Conservation (phyloP, 2,797 vertebrate species). For the Tamandua tetradactyla region DNA sequence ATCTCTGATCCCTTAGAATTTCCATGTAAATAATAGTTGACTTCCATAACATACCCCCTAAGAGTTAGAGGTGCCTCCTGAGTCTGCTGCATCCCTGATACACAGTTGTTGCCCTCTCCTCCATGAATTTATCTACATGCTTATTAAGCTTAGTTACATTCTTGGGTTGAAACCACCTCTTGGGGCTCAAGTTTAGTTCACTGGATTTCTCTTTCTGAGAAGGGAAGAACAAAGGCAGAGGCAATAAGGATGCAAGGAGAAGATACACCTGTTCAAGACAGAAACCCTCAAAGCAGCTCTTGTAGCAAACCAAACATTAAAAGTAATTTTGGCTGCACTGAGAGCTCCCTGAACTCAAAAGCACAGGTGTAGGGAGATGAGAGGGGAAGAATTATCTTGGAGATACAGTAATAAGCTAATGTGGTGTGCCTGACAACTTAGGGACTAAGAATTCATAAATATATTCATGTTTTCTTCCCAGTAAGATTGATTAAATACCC, state of each 20-base stretch:
- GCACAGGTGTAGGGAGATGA: conserved; percentile 74
- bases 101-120: background rate
- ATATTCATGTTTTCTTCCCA: conserved; percentile 81
- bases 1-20: background rate
- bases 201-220: conserved; percentile 62
- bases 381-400: conserved; percentile 76
- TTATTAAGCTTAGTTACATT: conserved; percentile 62
- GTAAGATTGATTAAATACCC: conserved; percentile 83
- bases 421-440: conserved; percentile 70
- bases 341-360: conserved; percentile 80
- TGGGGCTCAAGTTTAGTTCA: conserved; percentile 54
- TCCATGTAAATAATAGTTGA: background rate
- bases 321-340: conserved; percentile 75
- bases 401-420: conserved; percentile 83
- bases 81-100: background rate
- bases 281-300: conserved; percentile 71
- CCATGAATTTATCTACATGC: background rate
- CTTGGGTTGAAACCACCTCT: conserved; percentile 32
- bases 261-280: conserved; percentile 66
- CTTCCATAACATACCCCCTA: background rate
- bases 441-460: conserved; percentile 81
- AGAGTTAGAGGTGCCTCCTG: background rate
- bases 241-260: conserved; percentile 55
- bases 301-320: conserved; percentile 70
- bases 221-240: conserved; percentile 69